Percentiles rank a stretch among this genome's conserved stretches.
phyloP scores from a whole-genome alignment of 2,797 vertebrate species.

The Ispidina lecontei region DNA sequence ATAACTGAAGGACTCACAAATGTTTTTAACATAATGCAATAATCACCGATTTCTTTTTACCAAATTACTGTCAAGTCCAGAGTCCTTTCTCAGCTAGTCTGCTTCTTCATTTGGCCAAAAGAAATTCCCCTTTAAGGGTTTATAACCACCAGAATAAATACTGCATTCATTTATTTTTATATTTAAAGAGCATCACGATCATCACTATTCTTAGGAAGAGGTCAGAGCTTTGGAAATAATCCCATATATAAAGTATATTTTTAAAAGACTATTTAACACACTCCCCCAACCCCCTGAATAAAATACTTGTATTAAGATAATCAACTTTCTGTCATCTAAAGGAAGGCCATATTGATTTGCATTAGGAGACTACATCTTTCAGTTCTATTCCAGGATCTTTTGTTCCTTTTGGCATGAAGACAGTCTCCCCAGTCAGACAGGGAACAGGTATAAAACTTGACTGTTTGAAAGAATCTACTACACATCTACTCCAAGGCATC shows the following conservation, averaged over 20 bases:
- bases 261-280: background rate
- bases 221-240: background rate
- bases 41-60: background rate
- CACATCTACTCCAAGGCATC: background rate
- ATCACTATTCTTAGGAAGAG: background rate
- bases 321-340: background rate
- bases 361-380: background rate
- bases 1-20: background rate
- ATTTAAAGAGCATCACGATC: background rate
- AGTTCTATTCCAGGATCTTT: background rate
- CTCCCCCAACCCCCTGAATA: background rate
- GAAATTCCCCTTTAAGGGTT: background rate
- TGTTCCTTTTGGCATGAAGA: background rate
- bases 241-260: background rate
- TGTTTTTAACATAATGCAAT: rapidly evolving
- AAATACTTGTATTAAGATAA: background rate
- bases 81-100: background rate
- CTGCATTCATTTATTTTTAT: background rate
- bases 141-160: background rate
- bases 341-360: background rate
- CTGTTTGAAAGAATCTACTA: background rate
- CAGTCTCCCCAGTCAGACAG: background rate
- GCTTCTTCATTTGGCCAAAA: background rate
- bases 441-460: background rate
- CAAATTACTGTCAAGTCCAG: background rate